These are phyloP conservation scores for Corydoras maculifer DNA, from an alignment of 2,113 vertebrate genomes.

Conservation along the genomic window DNA sequence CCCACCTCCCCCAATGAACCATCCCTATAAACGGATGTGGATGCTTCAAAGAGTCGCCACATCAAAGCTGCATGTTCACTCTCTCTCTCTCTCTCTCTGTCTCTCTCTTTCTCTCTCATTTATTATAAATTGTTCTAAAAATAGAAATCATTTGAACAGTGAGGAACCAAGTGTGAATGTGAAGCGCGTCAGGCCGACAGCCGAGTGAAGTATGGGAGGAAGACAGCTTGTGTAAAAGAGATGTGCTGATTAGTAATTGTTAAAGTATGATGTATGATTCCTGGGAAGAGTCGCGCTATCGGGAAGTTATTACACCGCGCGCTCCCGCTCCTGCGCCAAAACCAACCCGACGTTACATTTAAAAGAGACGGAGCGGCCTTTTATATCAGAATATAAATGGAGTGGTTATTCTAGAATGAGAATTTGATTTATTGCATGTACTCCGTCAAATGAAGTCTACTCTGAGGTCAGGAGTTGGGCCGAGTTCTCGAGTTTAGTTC, in stretches of 20 bases:
- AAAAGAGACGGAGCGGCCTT: slow-evolving; percentile 44
- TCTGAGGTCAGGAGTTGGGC: slow-evolving; percentile 41
- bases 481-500: slow-evolving; percentile 42
- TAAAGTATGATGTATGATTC: slow-evolving; percentile 49
- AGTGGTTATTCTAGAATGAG: slow-evolving; percentile 49
- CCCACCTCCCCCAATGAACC: no score
- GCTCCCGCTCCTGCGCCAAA: slow-evolving; percentile 39
- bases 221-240: slow-evolving; percentile 29
- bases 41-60: no score
- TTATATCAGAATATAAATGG: slow-evolving; percentile 52
- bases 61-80: no score
- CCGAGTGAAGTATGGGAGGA: slow-evolving; percentile 26
- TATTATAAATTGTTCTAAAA: no score
- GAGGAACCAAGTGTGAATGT: no score
- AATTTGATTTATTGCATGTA: slow-evolving; percentile 49
- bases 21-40: no score
- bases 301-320: slow-evolving; percentile 46
- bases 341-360: slow-evolving; percentile 44
- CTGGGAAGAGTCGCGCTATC: slow-evolving; percentile 42
- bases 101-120: no score
- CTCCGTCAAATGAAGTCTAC: slow-evolving; percentile 53
- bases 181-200: no score
- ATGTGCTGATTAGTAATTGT: slow-evolving; percentile 48
- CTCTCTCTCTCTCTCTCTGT: no score
- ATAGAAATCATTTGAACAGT: no score